Evolutionary conservation across 2,888 invertebrate genomes (phyloP).

Genomic region (Erannis defoliaria): DNA sequence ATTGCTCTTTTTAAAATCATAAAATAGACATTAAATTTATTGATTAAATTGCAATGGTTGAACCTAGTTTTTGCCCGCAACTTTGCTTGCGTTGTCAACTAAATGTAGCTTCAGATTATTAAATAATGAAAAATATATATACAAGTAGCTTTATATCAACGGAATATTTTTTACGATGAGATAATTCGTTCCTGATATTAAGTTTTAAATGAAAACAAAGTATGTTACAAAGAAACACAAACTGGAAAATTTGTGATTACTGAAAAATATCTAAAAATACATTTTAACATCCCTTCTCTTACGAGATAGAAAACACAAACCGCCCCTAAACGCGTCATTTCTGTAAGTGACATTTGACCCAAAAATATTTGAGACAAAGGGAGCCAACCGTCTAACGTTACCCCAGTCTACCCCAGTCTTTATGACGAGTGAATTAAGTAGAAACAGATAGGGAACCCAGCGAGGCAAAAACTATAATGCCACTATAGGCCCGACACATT

Average conservation of each 20-base stretch:
- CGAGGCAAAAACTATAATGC: neutral
- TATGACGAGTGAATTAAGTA: neutral
- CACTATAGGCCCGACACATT: too few relatives aligned
- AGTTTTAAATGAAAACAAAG: too few relatives aligned
- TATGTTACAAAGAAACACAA: neutral
- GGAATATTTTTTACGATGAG: too few relatives aligned
- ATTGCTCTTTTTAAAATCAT: too few relatives aligned
- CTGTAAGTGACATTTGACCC: constrained; percentile 33
- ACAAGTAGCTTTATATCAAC: too few relatives aligned
- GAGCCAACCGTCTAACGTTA: constrained; percentile 16
- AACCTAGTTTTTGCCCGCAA: too few relatives aligned
- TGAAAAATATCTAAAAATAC: constrained; percentile 8
- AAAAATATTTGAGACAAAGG: constrained; percentile 32
- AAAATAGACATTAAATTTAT: too few relatives aligned
- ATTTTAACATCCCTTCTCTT: constrained; percentile 2
- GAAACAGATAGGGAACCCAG: neutral
- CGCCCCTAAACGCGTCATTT: constrained; percentile 13
- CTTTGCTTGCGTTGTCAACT: too few relatives aligned
- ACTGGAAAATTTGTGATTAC: neutral
- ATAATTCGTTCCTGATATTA: too few relatives aligned
- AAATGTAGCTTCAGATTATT: too few relatives aligned
- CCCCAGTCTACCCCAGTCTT: constrained; percentile 15
- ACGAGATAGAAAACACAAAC: constrained; percentile 24
- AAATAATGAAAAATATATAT: too few relatives aligned
- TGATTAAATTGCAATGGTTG: too few relatives aligned